These are phyloP conservation scores for Dendropsophus ebraccatus DNA, from an alignment of 2,113 vertebrate species.

Conservation along the genomic window DNA sequence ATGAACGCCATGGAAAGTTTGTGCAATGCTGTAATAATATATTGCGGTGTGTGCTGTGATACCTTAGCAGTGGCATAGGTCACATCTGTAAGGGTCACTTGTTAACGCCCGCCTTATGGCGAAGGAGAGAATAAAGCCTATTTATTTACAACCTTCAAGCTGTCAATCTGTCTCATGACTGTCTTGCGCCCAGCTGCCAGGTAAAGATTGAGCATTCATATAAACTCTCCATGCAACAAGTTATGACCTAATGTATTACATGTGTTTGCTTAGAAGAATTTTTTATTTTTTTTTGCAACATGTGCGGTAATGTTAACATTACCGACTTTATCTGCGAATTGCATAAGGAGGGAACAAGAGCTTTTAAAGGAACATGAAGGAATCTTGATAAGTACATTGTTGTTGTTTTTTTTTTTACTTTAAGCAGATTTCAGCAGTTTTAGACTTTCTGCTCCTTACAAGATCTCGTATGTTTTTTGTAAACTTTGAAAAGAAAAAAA, in stretches of 20 bases:
- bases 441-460: no score
- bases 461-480: no score
- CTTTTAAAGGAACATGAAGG: background rate
- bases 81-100: conserved; percentile 54
- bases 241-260: conserved; percentile 57
- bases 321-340: conserved; percentile 2
- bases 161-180: conserved; percentile 53
- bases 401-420: no score
- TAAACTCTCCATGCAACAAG: conserved; percentile 52
- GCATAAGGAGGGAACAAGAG: background rate
- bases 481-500: no score
- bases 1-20: conserved; percentile 55
- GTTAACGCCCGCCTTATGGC: conserved; percentile 41
- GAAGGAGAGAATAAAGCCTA: conserved; percentile 29
- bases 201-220: conserved; percentile 55
- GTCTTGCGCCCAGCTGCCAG: conserved; percentile 32
- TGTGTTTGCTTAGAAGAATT: conserved; percentile 48
- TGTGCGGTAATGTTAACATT: conserved; percentile 35
- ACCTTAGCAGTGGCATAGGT: conserved; percentile 52
- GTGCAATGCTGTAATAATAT: conserved; percentile 49
- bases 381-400: background rate
- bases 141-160: conserved; percentile 54
- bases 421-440: background rate
- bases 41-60: conserved; percentile 30
- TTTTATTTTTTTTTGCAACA: conserved; percentile 18